These are phyloP conservation scores for Pachliopta kotzebuea DNA, from an alignment of 2,888 invertebrate genomes.

Conservation along the genomic window DNA sequence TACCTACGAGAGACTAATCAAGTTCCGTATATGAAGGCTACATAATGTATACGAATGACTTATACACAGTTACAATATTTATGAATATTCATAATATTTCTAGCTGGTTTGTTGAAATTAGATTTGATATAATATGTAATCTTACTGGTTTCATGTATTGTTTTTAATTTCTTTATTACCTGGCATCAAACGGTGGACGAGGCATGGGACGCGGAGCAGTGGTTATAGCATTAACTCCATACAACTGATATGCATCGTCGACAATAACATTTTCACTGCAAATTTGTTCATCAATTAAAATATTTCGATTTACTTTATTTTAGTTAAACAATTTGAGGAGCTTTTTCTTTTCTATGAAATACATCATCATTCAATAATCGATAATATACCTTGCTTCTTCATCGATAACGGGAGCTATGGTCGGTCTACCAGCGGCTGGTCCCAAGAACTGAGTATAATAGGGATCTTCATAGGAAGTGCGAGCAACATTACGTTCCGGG, in stretches of 20 bases:
- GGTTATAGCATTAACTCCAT: constrained; percentile 56
- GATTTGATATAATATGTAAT: background rate
- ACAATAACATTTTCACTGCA: constrained; percentile 63
- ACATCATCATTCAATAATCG: background rate
- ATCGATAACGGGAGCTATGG: constrained; percentile 94
- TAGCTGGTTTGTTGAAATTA: background rate
- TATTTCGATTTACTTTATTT: background rate
- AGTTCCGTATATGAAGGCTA: background rate
- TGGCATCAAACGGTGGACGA: constrained; percentile 65
- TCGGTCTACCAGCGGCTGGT: constrained; percentile 83
- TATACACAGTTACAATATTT: too few relatives aligned
- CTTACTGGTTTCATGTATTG: background rate
- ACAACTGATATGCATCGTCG: constrained; percentile 68
- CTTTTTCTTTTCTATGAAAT: too few relatives aligned
- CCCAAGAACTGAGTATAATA: constrained; percentile 90
- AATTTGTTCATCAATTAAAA: constrained; percentile 28
- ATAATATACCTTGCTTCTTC: constrained; percentile 88
- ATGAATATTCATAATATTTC: background rate
- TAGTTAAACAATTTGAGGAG: too few relatives aligned
- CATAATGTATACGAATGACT: background rate
- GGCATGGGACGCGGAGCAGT: constrained; percentile 64
- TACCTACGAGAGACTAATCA: background rate
- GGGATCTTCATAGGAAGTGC: constrained; percentile 91
- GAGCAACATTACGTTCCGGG: constrained; percentile 87
- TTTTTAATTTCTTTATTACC: constrained; percentile 45